Conservation (phyloP, 2,113 vertebrate species). For the human (Homo sapiens) region DNA sequence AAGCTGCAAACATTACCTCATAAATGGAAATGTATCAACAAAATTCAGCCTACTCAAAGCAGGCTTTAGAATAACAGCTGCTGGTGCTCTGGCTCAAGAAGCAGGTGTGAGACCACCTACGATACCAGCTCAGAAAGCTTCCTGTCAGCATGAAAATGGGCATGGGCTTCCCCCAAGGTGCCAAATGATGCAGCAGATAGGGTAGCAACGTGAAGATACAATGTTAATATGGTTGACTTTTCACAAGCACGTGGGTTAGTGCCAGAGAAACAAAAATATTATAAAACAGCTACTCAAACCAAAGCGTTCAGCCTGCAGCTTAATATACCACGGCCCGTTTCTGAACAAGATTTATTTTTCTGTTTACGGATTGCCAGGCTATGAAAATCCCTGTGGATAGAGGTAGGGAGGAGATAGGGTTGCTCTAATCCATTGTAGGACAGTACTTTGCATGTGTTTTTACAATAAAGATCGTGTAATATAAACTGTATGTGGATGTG, state of each 20-base stretch:
- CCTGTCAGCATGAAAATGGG: conserved; percentile 71
- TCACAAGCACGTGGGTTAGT: conserved; percentile 68
- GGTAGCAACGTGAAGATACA: conserved; percentile 73
- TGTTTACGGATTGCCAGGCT: conserved; percentile 28
- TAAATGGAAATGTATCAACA: conserved; percentile 85
- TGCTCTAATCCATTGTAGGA: conserved; percentile 39
- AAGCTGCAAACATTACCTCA: conserved; percentile 74
- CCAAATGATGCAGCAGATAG: conserved; percentile 75
- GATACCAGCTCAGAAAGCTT: conserved; percentile 75
- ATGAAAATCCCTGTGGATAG: background rate
- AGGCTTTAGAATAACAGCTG: conserved; percentile 86
- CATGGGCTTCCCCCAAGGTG: conserved; percentile 63
- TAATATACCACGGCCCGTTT: conserved; percentile 15
- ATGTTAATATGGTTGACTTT: conserved; percentile 73
- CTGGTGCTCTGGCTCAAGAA: conserved; percentile 77
- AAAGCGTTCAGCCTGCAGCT: conserved; percentile 57
- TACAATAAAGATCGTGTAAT: conserved; percentile 55
- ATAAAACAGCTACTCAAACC: conserved; percentile 52
- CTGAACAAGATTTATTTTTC: background rate
- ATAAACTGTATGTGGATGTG: conserved; percentile 17
- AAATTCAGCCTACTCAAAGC: conserved; percentile 80
- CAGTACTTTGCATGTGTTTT: conserved; percentile 49
- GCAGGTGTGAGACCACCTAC: conserved; percentile 88
- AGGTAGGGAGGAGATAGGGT: background rate
- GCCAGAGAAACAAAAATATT: conserved; percentile 78